Base-by-base conservation (phyloP, 37 sponge, comb jelly and placozoan genomes). In the Theonella swinhoei region DNA sequence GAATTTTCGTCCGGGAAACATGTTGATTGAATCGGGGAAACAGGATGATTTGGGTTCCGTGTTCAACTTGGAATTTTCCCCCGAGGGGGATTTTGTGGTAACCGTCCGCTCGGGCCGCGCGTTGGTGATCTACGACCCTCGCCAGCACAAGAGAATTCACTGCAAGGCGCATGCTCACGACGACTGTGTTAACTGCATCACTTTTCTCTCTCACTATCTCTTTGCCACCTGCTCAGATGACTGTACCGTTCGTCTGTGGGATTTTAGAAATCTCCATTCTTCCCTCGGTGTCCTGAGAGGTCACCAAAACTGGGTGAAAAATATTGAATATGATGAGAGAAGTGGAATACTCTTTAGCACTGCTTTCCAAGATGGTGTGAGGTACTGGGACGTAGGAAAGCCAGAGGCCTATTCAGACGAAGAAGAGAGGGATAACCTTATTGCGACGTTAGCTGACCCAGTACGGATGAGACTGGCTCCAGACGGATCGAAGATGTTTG, bases 141-240 rank as follows among this genome's bases (percentile, higher is more conserved):
- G 85, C 23, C 9, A 20, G 0, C 34, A 39, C 28, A 20, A 40
- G 29, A 39, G 17, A 37, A 58, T 78, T 0, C 72, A 66, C 24
- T 24, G 42, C 0, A 34, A 74, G 3, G 59, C 43, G 22, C 31
- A 47, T 70, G 87, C 87, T 1, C 91, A 91, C 61, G 47, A 68
- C 17, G 91, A 91, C 20, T 58, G 74, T 43, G 87, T 78, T 28
- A 91, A 91, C 74, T 80, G 87, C 38, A 35, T 91, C 39, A 86
- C 87, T 0, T 91, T 91, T 34, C 41, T 91, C 9, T 71, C 75
- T 22, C 29, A 42, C 9, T 24, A 26, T 3, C 5, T 22, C 1
- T 91, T 91, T 65, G 74, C 75, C 3, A 91, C 91, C 19, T 85
- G 91, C 25, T 91, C 91, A 23, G 91, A 91, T 62, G 91, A 91